Evolutionary conservation across 1,140 invertebrate species (phyloP).

Genomic region (Ceratitis capitata): DNA sequence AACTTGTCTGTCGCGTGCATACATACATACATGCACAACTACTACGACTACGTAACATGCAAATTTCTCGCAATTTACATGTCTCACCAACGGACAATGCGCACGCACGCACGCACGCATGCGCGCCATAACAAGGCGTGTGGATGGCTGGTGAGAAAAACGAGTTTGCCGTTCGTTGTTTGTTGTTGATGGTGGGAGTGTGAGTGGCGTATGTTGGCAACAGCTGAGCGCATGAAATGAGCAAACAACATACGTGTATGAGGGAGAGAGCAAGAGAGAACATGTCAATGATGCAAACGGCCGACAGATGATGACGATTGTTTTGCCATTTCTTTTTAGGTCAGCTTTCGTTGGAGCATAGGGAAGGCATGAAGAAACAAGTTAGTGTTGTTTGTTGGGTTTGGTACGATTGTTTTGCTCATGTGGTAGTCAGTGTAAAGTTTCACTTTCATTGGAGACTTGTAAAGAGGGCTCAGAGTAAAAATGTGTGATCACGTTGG

Average conservation of each 20-base stretch:
- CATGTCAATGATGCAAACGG: neutral
- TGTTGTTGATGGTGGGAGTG: neutral
- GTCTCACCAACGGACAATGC: neutral
- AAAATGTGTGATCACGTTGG: neutral
- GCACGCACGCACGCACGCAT: slow-evolving; percentile 1
- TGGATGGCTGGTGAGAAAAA: neutral
- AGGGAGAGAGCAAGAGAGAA: neutral
- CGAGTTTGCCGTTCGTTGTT: neutral
- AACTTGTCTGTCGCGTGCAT: neutral
- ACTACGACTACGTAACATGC: no score
- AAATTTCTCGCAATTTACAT: slow-evolving; percentile 36
- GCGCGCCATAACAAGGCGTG: neutral
- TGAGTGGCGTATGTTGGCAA: neutral
- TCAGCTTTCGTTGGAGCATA: neutral
- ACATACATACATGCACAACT: no score
- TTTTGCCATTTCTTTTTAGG: neutral
- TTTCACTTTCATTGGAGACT: neutral
- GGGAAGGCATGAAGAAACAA: neutral
- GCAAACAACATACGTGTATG: no score
- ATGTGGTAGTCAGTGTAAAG: neutral
- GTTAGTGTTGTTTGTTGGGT: neutral
- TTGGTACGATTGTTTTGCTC: neutral
- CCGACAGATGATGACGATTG: neutral
- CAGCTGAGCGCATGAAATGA: neutral
- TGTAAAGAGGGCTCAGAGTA: neutral